Base-by-base conservation (phyloP, 2,888 invertebrate genomes). In the Orthonychiurus folsomi region DNA sequence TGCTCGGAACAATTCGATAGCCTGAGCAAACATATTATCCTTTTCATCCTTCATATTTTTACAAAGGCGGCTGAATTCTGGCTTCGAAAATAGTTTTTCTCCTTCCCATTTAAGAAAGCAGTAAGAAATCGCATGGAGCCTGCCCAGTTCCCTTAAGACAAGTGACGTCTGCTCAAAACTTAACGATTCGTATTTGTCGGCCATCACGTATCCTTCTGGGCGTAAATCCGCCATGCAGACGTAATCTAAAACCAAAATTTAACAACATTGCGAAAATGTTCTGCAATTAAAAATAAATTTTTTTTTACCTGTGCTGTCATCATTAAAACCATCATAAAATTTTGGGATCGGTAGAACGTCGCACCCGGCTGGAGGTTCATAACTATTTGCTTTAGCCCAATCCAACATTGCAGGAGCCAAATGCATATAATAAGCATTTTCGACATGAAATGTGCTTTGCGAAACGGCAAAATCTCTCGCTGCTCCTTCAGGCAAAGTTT, bases 151-250 rank as follows among this genome's bases (percentile, higher is more conserved):
- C 18, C 56, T 59, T 37, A 69, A 24, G 12, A 65, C 64, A 9
- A 68, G 26, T 1, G 50, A 25, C 18, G 60, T 63, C 54, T 71
- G 66, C 20, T 53, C 62, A 12, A 63, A 50, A 1, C 57, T 64
- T 20, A 69, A 55, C 2, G 66, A 61, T 2, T 48, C 28, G 1
- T n/a, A 23, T 50, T 71, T 69, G 50, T 71, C 63, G 2, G 66
- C 64, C 71, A 71, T 71, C 47, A 20, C 28, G 52, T 61, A 71
- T 3, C 69, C 69, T 1, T 56, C 9, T 9, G 67, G 68, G n/a
- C 71, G 68, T 3, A 68, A 52, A 54, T 71, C 71, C 56, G 65
- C 67, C 2, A 71, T 60, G 23, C 64, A 55, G 23, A 71, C 37
- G 59, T 63, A 71, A 27, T 69, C 69, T 12, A n/a, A n/a, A n/a